phyloP scores from a whole-genome alignment of 2,797 vertebrate genomes.

The Diplodus sargus region DNA sequence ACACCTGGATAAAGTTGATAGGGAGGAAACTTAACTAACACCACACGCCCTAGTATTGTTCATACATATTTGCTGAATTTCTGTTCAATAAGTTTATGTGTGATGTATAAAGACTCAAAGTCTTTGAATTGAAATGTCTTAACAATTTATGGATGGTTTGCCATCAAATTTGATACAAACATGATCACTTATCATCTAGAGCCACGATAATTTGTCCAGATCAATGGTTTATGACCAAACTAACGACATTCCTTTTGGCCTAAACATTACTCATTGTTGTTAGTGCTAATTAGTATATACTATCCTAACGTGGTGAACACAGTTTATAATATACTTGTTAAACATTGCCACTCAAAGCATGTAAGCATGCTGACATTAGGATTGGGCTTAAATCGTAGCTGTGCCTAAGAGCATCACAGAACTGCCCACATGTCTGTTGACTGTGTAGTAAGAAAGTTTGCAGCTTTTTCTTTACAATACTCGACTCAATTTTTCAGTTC shows the following conservation, averaged over 20 bases:
- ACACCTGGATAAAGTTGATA: no score
- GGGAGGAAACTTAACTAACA: no score
- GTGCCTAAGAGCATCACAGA: background rate
- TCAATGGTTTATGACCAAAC: background rate
- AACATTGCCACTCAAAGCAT: background rate
- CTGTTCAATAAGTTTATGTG: no score
- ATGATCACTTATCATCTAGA: no score
- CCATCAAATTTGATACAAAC: no score
- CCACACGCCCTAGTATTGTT: no score
- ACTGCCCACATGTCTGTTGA: background rate
- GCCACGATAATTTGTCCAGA: background rate
- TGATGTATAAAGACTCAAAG: background rate
- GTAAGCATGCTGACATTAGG: background rate
- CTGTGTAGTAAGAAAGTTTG: background rate
- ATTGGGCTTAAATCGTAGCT: background rate
- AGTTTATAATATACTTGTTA: background rate
- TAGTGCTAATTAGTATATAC: background rate
- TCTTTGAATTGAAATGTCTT: no score
- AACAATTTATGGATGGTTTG: no score
- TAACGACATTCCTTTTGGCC: background rate
- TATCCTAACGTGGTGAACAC: background rate
- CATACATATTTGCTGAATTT: no score
- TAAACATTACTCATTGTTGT: background rate
- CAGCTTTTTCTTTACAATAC: background rate
- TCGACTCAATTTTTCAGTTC: background rate